phyloP scores from a whole-genome alignment of 2,888 invertebrate genomes.

The Lathronympha strigana region DNA sequence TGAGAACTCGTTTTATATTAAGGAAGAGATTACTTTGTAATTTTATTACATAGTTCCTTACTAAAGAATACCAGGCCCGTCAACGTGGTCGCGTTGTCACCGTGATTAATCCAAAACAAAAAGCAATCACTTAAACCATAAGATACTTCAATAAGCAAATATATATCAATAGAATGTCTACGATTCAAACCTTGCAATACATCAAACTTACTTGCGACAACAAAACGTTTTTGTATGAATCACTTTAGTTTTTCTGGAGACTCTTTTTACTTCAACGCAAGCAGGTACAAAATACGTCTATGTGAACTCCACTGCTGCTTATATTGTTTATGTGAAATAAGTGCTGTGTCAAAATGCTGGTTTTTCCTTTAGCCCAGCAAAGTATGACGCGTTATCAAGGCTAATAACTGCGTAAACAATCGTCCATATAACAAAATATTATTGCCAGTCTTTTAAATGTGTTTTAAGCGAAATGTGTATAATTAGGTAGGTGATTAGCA shows the following conservation, averaged over 20 bases:
- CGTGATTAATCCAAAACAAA: no score
- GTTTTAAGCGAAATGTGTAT: no score
- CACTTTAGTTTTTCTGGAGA: neutral
- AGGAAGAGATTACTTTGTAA: neutral
- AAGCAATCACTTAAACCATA: no score
- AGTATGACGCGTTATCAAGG: constrained; percentile 19
- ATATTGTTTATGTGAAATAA: constrained; percentile 23
- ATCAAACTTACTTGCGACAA: neutral
- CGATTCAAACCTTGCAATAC: neutral
- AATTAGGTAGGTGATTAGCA: no score
- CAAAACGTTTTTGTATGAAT: neutral
- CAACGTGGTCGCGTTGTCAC: no score
- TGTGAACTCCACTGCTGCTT: neutral
- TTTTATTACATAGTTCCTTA: neutral
- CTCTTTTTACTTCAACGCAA: neutral
- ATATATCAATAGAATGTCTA: neutral
- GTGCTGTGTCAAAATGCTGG: constrained; percentile 14
- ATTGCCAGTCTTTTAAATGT: no score
- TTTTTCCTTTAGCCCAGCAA: constrained; percentile 1
- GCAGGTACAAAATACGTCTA: constrained; percentile 11
- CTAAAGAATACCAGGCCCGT: neutral
- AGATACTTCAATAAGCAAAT: neutral
- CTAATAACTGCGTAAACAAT: constrained; percentile 4
- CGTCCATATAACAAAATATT: neutral
- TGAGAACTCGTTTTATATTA: neutral